Evolutionary conservation across 2,797 vertebrate genomes (phyloP).

Genomic region (Siniperca obscura): DNA sequence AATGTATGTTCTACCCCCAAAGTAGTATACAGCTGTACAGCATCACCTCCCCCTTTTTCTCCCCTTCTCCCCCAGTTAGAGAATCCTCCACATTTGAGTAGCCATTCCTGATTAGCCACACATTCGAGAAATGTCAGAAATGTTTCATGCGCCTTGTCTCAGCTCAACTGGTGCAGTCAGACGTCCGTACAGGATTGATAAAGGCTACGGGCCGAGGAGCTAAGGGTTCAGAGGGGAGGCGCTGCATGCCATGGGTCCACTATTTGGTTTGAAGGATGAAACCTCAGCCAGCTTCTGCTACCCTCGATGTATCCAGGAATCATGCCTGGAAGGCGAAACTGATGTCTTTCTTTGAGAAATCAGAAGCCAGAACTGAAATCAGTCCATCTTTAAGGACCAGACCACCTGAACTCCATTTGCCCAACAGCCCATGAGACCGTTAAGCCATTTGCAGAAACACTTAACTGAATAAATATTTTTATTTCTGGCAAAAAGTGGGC

Average conservation of each 20-base stretch:
- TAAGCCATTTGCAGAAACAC: slow-evolving; percentile 59
- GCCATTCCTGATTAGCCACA: slow-evolving; percentile 83
- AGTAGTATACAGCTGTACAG: slow-evolving; percentile 43
- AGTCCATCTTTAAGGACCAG: background rate
- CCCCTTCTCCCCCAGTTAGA: slow-evolving; percentile 50
- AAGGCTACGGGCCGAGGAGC: slow-evolving; percentile 40
- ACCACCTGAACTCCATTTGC: slow-evolving; percentile 46
- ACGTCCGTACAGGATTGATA: slow-evolving; percentile 49
- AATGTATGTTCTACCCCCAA: slow-evolving; percentile 16
- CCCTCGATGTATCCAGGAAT: background rate
- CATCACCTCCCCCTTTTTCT: slow-evolving; percentile 30
- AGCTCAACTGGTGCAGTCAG: slow-evolving; percentile 62
- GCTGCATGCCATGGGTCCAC: slow-evolving; percentile 30
- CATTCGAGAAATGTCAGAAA: slow-evolving; percentile 82
- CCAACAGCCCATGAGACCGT: background rate
- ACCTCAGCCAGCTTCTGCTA: background rate
- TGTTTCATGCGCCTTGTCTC: slow-evolving; percentile 75
- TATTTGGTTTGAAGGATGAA: slow-evolving; percentile 34
- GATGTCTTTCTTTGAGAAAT: slow-evolving; percentile 48
- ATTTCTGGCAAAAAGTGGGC: slow-evolving; percentile 53
- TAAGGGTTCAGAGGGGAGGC: slow-evolving; percentile 32
- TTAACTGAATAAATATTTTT: slow-evolving; percentile 66
- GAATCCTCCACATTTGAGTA: slow-evolving; percentile 68
- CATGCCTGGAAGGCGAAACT: background rate
- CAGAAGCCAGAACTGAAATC: slow-evolving; percentile 14